Percentiles rank a stretch among this genome's conserved stretches.
Evolutionary conservation across 53 echinoderm and acorn worm genomes (phyloP).

Genomic region (Holothuria scabra): DNA sequence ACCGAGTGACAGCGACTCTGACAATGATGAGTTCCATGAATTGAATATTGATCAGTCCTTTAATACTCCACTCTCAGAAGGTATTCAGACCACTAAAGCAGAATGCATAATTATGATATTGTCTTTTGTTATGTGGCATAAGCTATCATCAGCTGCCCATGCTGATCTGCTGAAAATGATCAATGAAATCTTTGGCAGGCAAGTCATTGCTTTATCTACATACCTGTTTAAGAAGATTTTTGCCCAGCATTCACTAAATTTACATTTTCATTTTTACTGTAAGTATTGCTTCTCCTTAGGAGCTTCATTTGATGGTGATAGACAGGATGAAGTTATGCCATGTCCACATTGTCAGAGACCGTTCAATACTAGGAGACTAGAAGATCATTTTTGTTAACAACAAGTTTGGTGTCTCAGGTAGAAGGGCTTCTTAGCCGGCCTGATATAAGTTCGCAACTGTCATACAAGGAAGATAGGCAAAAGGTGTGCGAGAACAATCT

Average conservation of each 20-base stretch:
- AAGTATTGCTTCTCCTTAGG: neutral
- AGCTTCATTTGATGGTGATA: neutral
- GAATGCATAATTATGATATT: conserved; percentile 57
- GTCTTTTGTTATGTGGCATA: conserved; percentile 60
- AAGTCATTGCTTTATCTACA: neutral
- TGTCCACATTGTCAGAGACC: conserved; percentile 30
- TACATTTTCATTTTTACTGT: conserved; percentile 36
- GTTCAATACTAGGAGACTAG: neutral
- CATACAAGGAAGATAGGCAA: neutral
- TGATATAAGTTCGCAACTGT: neutral
- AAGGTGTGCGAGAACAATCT: neutral
- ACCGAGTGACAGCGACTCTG: too few relatives aligned
- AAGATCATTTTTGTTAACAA: conserved; percentile 17
- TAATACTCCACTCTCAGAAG: conserved; percentile 39
- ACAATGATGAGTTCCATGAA: too few relatives aligned
- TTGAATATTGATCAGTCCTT: conserved; percentile 38
- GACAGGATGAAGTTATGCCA: neutral
- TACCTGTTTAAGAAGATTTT: conserved; percentile 16
- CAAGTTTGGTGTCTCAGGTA: conserved; percentile 4
- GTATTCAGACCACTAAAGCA: conserved; percentile 47
- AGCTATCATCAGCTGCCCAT: conserved; percentile 41
- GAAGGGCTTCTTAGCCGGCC: neutral
- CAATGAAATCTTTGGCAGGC: conserved; percentile 2
- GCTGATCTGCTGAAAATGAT: conserved; percentile 18
- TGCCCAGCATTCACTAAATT: neutral